Conservation (phyloP, 2,797 vertebrate species). For the Notolepis coatsorum region DNA sequence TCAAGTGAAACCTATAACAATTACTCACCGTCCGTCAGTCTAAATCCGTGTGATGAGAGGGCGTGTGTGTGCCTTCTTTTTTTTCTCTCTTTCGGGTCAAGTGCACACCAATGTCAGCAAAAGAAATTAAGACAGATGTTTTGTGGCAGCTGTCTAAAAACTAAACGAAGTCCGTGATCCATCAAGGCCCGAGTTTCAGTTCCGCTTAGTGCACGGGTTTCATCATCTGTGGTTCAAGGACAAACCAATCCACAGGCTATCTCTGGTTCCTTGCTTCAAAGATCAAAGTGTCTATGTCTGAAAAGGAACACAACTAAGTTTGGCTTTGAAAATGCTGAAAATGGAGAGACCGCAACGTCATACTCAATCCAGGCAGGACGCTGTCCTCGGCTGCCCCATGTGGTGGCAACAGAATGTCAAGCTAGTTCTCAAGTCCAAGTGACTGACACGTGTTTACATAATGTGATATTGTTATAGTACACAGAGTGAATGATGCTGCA, state of each 20-base stretch:
- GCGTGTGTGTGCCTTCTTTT: slow-evolving; percentile 28
- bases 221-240: slow-evolving; percentile 62
- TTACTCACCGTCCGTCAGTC: slow-evolving; percentile 49
- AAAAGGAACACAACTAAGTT: slow-evolving; percentile 31
- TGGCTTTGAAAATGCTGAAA: slow-evolving; percentile 44
- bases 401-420: slow-evolving; percentile 50
- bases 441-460: slow-evolving; percentile 63
- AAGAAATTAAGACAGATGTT: slow-evolving; percentile 71
- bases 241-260: slow-evolving; percentile 34
- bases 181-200: slow-evolving; percentile 61
- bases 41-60: slow-evolving; percentile 45
- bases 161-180: slow-evolving; percentile 64
- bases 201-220: slow-evolving; percentile 50
- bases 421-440: slow-evolving; percentile 39
- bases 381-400: slow-evolving; percentile 53
- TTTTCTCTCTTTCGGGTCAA: slow-evolving; percentile 63
- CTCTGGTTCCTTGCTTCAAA: slow-evolving; percentile 44
- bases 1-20: slow-evolving; percentile 25
- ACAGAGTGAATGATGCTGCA: slow-evolving; percentile 59
- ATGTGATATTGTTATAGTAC: slow-evolving; percentile 68
- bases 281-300: slow-evolving; percentile 63
- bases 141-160: slow-evolving; percentile 65
- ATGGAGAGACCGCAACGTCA: slow-evolving; percentile 48
- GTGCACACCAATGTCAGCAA: slow-evolving; percentile 63
- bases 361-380: slow-evolving; percentile 53